phyloP scores from a whole-genome alignment of 1,140 invertebrate genomes.

The Adelges cooleyi region DNA sequence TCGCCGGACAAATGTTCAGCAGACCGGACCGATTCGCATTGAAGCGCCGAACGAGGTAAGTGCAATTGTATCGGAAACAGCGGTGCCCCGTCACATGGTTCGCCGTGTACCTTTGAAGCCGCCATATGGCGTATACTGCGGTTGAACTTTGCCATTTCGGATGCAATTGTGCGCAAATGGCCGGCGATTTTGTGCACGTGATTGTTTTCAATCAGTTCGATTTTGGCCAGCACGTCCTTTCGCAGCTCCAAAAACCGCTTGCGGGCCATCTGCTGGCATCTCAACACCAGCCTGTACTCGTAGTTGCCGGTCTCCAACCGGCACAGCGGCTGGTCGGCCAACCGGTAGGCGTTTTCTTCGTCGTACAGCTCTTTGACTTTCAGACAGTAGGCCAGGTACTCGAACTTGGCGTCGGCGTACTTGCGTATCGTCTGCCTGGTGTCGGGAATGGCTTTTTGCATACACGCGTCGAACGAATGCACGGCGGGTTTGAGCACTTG shows the following conservation, averaged over 20 bases:
- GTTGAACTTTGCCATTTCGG: constrained; percentile 49
- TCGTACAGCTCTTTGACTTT: constrained; percentile 98
- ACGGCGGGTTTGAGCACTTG: constrained; percentile 80
- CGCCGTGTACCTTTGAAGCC: constrained; percentile 55
- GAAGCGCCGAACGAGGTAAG: constrained; percentile 79
- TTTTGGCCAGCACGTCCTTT: constrained; percentile 90
- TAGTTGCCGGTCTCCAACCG: constrained; percentile 98
- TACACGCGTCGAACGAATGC: constrained; percentile 84
- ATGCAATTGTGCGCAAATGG: constrained; percentile 38
- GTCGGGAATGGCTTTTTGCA: constrained; percentile 95
- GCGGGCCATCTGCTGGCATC: constrained; percentile 89
- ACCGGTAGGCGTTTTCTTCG: constrained; percentile 87
- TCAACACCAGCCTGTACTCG: constrained; percentile 84
- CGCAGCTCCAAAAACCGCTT: constrained; percentile 80
- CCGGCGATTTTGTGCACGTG: constrained; percentile 51
- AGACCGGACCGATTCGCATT: constrained; percentile 52
- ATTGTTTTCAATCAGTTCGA: constrained; percentile 94
- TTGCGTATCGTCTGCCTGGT: constrained; percentile 94
- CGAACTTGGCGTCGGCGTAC: constrained; percentile 96
- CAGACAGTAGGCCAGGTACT: constrained; percentile 94
- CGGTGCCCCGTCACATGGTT: constrained; percentile 44
- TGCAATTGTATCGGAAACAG: constrained; percentile 96
- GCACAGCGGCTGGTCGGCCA: constrained; percentile 92
- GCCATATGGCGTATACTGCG: constrained; percentile 43
- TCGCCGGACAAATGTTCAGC: not conserved